Conservation (phyloP, 2,113 vertebrate species). For the Rattus norvegicus region DNA sequence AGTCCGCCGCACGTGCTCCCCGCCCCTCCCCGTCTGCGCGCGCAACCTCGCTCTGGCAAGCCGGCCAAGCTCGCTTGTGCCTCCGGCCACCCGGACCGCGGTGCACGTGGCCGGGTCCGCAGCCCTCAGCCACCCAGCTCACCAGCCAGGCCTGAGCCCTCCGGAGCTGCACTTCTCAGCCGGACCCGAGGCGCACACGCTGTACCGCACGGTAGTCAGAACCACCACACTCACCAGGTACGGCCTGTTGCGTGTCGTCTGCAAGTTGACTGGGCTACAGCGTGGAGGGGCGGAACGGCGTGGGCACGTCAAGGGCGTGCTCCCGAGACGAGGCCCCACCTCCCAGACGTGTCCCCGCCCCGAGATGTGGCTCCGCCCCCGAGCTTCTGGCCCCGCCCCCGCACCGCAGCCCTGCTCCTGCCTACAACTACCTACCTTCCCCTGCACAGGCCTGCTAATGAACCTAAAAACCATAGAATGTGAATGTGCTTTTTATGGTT, state of each 20-base stretch:
- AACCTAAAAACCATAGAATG: neutral
- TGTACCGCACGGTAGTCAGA: rapidly evolving
- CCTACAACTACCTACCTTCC: rapidly evolving
- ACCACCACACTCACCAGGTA: neutral
- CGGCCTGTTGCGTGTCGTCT: slow-evolving; percentile 13
- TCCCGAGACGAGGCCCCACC: neutral
- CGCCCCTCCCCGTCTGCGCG: neutral
- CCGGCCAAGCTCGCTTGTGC: neutral
- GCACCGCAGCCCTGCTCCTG: neutral
- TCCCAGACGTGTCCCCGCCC: too few species aligned
- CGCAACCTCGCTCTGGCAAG: neutral
- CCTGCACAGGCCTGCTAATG: too few species aligned
- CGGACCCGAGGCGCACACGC: rapidly evolving
- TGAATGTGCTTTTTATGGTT: neutral
- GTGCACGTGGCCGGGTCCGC: rapidly evolving
- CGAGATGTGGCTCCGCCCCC: too few species aligned
- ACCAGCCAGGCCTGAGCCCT: rapidly evolving
- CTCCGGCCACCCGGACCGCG: too few species aligned
- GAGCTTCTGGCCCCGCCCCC: too few species aligned
- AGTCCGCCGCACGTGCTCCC: neutral
- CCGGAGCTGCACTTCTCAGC: rapidly evolving
- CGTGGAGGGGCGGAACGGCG: neutral
- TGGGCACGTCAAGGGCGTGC: neutral
- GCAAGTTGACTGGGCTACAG: rapidly evolving
- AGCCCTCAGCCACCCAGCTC: rapidly evolving